A percentile compares a stretch with the other conserved stretches of the same genome.
Conservation (phyloP, 2,113 vertebrate genomes). For the Chionomys nivalis region DNA sequence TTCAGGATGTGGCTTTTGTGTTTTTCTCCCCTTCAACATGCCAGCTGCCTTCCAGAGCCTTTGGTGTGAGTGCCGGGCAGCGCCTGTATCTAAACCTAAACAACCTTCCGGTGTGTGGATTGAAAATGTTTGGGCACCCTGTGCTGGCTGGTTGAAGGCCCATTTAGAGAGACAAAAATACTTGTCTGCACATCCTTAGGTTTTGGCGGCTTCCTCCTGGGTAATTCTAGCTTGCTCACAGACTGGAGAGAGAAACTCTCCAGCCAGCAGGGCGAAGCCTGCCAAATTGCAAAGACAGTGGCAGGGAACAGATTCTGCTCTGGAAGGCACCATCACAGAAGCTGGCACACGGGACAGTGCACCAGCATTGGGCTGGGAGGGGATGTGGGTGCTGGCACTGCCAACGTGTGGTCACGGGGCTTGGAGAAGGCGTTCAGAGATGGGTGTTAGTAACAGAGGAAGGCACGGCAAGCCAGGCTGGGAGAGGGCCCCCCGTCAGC, state of each 20-base stretch:
- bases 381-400: constrained; percentile 61
- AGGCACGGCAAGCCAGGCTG: not conserved
- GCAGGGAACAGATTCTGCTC: constrained; percentile 75
- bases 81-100: constrained; percentile 42
- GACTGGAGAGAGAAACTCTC: constrained; percentile 80
- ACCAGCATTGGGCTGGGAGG: constrained; percentile 49
- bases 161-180: constrained; percentile 43
- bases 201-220: constrained; percentile 69
- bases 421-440: not conserved
- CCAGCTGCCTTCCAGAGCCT: constrained; percentile 40
- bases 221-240: constrained; percentile 73
- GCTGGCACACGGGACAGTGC: constrained; percentile 71
- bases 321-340: constrained; percentile 63
- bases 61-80: constrained; percentile 44
- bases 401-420: constrained; percentile 13
- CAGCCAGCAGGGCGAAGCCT: constrained; percentile 80
- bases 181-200: constrained; percentile 24
- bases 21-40: fast-evolving
- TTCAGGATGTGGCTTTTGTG: not conserved
- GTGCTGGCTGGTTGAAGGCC: constrained; percentile 33
- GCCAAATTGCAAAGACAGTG: constrained; percentile 76
- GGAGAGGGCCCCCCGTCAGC: not conserved
- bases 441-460: not conserved
- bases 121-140: not conserved
- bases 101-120: not conserved